Evolutionary conservation across 2,113 vertebrate genomes (phyloP).

Genomic region (Colistium nudipinnis): DNA sequence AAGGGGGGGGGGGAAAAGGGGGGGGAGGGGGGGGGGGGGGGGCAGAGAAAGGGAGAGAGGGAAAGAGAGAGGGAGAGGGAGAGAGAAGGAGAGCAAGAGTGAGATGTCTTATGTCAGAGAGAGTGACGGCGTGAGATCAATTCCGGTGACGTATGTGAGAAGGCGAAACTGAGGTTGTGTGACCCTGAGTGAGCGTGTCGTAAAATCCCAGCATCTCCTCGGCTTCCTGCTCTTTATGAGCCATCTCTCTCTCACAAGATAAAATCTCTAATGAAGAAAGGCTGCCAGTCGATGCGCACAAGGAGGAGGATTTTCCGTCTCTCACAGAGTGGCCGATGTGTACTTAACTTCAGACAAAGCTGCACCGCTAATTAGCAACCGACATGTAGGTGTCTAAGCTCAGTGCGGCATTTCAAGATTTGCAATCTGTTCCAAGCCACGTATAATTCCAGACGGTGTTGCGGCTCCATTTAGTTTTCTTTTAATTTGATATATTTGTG

Average conservation of each 20-base stretch:
- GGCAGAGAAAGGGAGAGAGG: background rate
- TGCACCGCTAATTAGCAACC: slow-evolving; percentile 40
- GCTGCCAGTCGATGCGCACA: background rate
- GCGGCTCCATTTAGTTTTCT: background rate
- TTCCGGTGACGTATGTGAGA: slow-evolving; percentile 34
- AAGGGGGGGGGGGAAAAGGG: background rate
- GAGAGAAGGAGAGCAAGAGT: slow-evolving; percentile 13
- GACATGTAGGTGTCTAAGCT: slow-evolving; percentile 18
- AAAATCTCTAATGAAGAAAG: slow-evolving; percentile 23
- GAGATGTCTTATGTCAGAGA: slow-evolving; percentile 25
- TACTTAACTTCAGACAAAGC: slow-evolving; percentile 26
- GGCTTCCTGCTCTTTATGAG: slow-evolving; percentile 33
- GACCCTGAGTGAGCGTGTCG: slow-evolving; percentile 10
- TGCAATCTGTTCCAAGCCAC: slow-evolving; percentile 26
- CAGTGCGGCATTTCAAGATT: slow-evolving; percentile 31
- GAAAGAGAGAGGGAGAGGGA: slow-evolving; percentile 1
- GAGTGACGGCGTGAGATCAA: slow-evolving; percentile 46
- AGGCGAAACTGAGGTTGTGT: slow-evolving; percentile 41
- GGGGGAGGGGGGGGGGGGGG: slow-evolving; percentile 20
- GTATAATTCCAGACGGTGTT: background rate
- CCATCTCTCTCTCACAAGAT: background rate
- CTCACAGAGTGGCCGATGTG: slow-evolving; percentile 14
- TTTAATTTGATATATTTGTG: background rate
- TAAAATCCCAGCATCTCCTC: slow-evolving; percentile 14
- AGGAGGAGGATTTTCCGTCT: background rate